Evolutionary conservation across 2,113 vertebrate species (phyloP).

Genomic region (Pluvianellus socialis): DNA sequence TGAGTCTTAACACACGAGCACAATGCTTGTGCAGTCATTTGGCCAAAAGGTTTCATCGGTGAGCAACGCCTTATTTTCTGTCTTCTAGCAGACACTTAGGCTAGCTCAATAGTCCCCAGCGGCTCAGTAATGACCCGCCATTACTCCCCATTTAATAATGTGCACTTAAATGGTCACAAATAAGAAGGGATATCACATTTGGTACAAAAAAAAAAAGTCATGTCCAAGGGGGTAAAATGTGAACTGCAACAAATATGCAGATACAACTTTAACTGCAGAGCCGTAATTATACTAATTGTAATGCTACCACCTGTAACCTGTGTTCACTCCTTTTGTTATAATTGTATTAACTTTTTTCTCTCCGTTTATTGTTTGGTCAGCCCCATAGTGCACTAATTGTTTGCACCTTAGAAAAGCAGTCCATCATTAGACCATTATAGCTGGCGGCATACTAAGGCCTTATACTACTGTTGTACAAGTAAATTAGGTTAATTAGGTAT

Average conservation of each 20-base stretch:
- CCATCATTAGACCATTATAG: neutral
- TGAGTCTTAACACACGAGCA: neutral
- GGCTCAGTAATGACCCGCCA: neutral
- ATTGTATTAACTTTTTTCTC: neutral
- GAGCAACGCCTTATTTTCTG: neutral
- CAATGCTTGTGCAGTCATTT: neutral
- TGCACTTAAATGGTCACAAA: neutral
- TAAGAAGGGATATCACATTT: neutral
- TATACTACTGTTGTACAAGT: neutral
- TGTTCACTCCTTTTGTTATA: neutral
- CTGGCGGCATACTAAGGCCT: neutral
- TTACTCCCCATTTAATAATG: neutral
- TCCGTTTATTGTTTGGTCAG: neutral
- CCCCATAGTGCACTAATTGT: neutral
- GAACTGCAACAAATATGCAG: neutral
- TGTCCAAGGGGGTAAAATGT: neutral
- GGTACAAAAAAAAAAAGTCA: neutral
- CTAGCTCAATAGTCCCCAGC: neutral
- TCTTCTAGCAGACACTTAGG: neutral
- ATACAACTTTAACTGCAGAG: neutral
- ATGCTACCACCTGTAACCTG: neutral
- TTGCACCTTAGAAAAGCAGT: neutral
- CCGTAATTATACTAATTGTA: neutral
- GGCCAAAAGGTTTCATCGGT: neutral
- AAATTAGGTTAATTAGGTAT: neutral